phyloP scores from a whole-genome alignment of 2,113 vertebrate genomes.

The Hypomesus transpacificus region DNA sequence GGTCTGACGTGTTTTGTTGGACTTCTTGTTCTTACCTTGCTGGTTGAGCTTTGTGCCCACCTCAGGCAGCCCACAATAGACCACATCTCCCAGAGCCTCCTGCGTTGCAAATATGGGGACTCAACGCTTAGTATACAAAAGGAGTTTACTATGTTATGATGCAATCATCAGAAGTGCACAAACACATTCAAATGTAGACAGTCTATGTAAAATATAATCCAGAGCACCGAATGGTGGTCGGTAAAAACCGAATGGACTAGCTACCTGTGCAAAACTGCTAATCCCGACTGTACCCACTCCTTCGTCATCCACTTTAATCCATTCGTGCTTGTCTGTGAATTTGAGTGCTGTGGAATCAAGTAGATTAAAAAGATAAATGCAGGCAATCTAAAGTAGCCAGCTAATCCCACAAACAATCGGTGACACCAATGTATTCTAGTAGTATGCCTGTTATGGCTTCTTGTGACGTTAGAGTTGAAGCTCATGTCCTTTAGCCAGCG shows the following conservation, averaged over 20 bases:
- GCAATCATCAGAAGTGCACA: no score
- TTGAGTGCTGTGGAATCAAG: constrained; percentile 79
- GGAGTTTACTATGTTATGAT: no score
- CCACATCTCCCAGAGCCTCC: constrained; percentile 95
- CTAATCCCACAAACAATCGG: not conserved
- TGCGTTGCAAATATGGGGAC: constrained; percentile 45
- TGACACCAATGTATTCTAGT: not conserved
- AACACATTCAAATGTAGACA: no score
- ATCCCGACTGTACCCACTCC: constrained; percentile 94
- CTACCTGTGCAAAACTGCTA: constrained; percentile 95
- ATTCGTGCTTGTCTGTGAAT: constrained; percentile 98
- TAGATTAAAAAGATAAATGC: not conserved
- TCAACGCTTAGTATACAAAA: no score
- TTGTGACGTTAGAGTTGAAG: no score
- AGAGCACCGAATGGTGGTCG: not conserved
- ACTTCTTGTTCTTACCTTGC: constrained; percentile 73
- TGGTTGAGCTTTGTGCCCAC: constrained; percentile 88
- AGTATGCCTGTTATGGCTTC: not conserved
- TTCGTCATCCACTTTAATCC: constrained; percentile 87
- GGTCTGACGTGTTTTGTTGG: not conserved
- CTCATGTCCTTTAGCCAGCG: constrained; percentile 18
- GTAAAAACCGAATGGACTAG: constrained; percentile 25
- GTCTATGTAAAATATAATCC: not conserved
- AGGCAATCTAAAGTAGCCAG: not conserved
- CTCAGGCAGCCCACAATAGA: constrained; percentile 97